Evolutionary conservation across 2,113 vertebrate species (phyloP).

Genomic region (Boleophthalmus pectinirostris): DNA sequence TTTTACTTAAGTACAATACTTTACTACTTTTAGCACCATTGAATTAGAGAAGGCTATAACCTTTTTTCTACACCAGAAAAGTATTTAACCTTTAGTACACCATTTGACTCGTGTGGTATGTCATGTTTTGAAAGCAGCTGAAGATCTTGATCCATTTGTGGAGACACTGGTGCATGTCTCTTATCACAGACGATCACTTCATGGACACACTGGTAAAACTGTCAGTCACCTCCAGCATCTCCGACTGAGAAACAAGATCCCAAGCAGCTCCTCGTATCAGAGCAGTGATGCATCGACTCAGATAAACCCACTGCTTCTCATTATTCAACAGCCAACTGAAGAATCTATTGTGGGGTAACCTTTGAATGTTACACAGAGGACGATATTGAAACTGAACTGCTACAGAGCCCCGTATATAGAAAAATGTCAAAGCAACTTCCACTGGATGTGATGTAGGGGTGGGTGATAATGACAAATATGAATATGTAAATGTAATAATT

Average conservation of each 20-base stretch:
- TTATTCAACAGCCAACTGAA: conserved; percentile 1
- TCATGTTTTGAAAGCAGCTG: not conserved
- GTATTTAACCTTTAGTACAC: not conserved
- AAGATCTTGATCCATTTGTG: conserved; percentile 17
- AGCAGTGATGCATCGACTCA: conserved; percentile 3
- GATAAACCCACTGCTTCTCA: not conserved
- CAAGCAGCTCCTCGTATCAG: not conserved
- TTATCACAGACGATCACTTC: conserved; percentile 14
- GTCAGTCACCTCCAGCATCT: conserved; percentile 26
- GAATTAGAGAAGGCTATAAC: too few species aligned
- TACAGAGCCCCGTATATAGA: not conserved
- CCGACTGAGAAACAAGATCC: not conserved
- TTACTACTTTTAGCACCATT: too few species aligned
- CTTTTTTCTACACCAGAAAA: too few species aligned
- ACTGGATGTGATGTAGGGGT: too few species aligned
- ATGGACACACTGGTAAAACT: not conserved
- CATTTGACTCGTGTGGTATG: not conserved
- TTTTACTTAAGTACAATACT: too few species aligned
- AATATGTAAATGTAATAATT: too few species aligned
- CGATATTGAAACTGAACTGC: not conserved
- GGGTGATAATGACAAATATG: too few species aligned
- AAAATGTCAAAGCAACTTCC: not conserved
- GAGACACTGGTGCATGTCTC: conserved; percentile 13
- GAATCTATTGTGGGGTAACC: not conserved
- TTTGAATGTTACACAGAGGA: not conserved